These are phyloP conservation scores for Paramuricea clavata DNA, from an alignment of 92 coral and sea anemone genomes.

Conservation along the genomic window DNA sequence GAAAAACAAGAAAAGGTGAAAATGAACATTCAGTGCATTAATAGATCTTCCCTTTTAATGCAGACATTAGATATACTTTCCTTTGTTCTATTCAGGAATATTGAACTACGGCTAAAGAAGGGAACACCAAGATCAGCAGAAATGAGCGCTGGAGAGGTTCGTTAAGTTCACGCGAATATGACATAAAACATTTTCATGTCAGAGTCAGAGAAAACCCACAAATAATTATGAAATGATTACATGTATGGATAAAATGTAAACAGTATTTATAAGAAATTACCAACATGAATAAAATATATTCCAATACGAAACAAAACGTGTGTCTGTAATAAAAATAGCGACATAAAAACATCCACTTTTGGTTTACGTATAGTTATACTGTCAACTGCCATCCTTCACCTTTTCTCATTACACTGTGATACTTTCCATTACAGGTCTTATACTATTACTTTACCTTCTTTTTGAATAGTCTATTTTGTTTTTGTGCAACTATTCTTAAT, in stretches of 20 bases:
- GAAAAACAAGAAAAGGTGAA: slow-evolving; percentile 30
- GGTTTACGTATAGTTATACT: too few relatives aligned
- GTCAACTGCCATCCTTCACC: background rate
- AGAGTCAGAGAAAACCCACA: background rate
- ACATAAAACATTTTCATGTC: background rate
- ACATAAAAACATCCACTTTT: too few relatives aligned
- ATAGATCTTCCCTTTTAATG: too few relatives aligned
- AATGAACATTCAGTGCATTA: background rate
- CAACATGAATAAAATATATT: background rate
- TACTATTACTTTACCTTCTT: background rate
- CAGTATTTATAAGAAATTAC: background rate
- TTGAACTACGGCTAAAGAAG: slow-evolving; percentile 35
- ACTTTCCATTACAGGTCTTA: background rate
- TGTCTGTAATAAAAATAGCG: too few relatives aligned
- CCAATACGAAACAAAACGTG: background rate
- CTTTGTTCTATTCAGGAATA: slow-evolving; percentile 11
- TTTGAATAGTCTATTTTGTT: background rate
- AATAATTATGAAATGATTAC: background rate
- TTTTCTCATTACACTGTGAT: background rate
- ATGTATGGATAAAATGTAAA: background rate
- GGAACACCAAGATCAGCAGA: slow-evolving; percentile 72
- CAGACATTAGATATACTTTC: too few relatives aligned
- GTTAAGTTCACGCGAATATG: background rate
- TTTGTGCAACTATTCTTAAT: too few relatives aligned
- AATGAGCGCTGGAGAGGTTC: slow-evolving; percentile 88